Evolutionary conservation across 2,797 vertebrate genomes (phyloP), one percentile per base, ranked within the genome.

Genomic region (Diglossa cyanea): DNA sequence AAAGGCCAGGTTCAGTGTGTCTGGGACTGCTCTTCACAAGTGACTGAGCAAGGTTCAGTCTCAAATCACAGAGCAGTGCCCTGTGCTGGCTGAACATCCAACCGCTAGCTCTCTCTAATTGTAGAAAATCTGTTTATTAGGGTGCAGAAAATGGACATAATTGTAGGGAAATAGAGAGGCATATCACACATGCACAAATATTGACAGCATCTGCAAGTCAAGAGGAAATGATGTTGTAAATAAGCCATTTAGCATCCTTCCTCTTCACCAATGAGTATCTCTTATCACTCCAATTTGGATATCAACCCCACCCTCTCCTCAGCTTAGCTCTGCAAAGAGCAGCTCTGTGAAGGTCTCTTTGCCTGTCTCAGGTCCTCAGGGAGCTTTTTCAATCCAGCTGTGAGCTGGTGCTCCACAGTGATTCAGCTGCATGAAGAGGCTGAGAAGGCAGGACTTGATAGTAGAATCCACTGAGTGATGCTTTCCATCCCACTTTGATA

Each of bases 191-290:
- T 72, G 44, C 54, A 89, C 58, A 95, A 89, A 92, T 89, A 95
- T 87, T 92, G 81, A 93, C 47, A 89, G 39, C 67, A 76, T 93
- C 65, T 95, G 85, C 4, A 3, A 94, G 54, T 83, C 85, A 88
- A 91, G 93, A 91, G 81, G 75, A 93, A 94, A 86, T 47, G 10
- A 28, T 65, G 14, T 40, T 80, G 78, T 92, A 93, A 91, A 87
- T 78, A 93, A 91, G 28, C 62, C n/a, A 68, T 85, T 93, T 77
- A 95, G 7, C 42, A 93, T 79, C 54, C 50, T 87, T 83, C 45
- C 40, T 89, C 81, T 94, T 81, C 53, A 76, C 26, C 1, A 13
- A 21, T 66, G 79, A 90, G 70, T 79, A 31, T 72, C 72, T 88
- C 17, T 17, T 18, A 66, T 80, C 17, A 12, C 12, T 88, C 72